These are phyloP conservation scores for Stratiomys singularior DNA, from an alignment of 2,888 invertebrate genomes.

Conservation along the genomic window DNA sequence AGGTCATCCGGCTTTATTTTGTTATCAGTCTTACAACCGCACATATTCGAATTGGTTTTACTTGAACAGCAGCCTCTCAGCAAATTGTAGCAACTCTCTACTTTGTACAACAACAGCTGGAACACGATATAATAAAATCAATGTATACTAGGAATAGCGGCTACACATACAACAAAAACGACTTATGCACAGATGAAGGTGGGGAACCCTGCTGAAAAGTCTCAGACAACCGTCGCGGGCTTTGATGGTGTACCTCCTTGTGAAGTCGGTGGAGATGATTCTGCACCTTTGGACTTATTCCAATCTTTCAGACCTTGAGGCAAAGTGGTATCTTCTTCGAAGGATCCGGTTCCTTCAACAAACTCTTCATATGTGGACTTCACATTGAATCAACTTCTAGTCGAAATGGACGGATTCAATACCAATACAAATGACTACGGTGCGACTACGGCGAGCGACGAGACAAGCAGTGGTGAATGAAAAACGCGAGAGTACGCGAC, in stretches of 20 bases:
- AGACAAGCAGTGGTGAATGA: no score
- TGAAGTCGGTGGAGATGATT: conserved; percentile 47
- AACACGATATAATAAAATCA: background rate
- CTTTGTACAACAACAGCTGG: background rate
- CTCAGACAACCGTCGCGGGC: conserved; percentile 44
- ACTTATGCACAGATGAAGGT: conserved; percentile 18
- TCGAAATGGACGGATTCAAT: no score
- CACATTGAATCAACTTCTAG: conserved; percentile 96
- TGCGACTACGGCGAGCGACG: no score
- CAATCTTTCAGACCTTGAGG: conserved; percentile 96
- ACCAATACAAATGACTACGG: no score
- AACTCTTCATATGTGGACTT: conserved; percentile 99
- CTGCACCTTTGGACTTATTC: conserved; percentile 76
- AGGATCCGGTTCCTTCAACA: conserved; percentile 97
- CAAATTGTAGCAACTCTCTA: background rate
- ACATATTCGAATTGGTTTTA: no score
- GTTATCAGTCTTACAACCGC: background rate
- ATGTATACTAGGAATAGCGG: background rate
- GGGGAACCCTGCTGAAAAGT: background rate
- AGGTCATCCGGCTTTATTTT: no score
- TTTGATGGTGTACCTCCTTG: conserved; percentile 53
- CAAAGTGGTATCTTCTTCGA: conserved; percentile 94
- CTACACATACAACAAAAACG: conserved; percentile 9
- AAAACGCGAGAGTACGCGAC: no score
- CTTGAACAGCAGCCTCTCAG: no score